These are phyloP conservation scores for Phataginus tricuspis DNA, from an alignment of 2,797 vertebrate species.

Conservation along the genomic window DNA sequence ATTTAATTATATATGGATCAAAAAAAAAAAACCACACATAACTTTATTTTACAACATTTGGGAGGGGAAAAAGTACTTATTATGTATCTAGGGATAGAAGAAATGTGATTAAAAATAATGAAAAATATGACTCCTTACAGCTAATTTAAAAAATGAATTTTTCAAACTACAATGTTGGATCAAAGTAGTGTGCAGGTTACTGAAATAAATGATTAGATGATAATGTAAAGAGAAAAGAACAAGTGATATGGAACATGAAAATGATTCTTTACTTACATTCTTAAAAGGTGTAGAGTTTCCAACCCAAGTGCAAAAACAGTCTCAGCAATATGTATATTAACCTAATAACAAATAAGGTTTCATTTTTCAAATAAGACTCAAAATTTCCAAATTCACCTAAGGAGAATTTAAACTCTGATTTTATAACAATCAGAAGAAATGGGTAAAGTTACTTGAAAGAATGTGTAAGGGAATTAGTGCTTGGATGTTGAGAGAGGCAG, in stretches of 20 bases:
- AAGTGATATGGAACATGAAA: slow-evolving; percentile 28
- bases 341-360: slow-evolving; percentile 63
- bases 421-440: slow-evolving; percentile 32
- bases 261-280: slow-evolving; percentile 51
- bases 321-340: slow-evolving; percentile 59
- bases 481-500: background rate
- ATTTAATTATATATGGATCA: background rate
- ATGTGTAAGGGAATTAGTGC: background rate
- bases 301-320: slow-evolving; percentile 69
- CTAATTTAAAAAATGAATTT: slow-evolving; percentile 40
- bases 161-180: slow-evolving; percentile 18
- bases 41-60: background rate
- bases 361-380: slow-evolving; percentile 51
- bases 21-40: background rate
- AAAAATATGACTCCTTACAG: background rate
- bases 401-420: slow-evolving; percentile 31
- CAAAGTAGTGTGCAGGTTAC: slow-evolving; percentile 17
- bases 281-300: slow-evolving; percentile 17
- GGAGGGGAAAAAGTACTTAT: background rate
- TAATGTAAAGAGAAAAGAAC: slow-evolving; percentile 43
- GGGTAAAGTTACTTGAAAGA: background rate
- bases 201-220: slow-evolving; percentile 58
- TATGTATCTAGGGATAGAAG: background rate
- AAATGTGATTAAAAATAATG: background rate
- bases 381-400: slow-evolving; percentile 36